A percentile compares a stretch with the other conserved stretches of the same genome.
Conservation (phyloP, 2,888 invertebrate genomes). For the Resseliella maxima region DNA sequence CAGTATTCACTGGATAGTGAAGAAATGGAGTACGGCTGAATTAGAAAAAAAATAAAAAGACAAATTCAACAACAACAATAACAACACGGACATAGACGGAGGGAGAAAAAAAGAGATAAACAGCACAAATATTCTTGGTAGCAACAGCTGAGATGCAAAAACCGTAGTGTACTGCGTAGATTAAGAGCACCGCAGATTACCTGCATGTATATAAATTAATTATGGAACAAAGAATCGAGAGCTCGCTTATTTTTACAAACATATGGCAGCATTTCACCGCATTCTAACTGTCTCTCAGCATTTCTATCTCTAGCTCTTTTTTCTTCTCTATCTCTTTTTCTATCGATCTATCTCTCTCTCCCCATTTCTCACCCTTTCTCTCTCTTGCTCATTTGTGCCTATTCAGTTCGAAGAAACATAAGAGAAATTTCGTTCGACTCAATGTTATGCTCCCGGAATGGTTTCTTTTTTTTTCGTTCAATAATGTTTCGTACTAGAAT, state of each 20-base stretch:
- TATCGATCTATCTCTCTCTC: too few species aligned
- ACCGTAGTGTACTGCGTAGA: neutral
- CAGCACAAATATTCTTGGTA: neutral
- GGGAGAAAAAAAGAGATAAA: neutral
- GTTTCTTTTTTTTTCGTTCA: too few species aligned
- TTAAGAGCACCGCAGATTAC: neutral
- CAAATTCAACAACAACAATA: neutral
- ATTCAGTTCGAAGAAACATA: too few species aligned
- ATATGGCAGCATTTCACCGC: neutral
- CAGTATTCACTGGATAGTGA: neutral
- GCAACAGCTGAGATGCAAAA: neutral
- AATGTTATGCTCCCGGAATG: too few species aligned
- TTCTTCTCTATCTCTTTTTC: too few species aligned
- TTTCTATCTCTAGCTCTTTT: too few species aligned
- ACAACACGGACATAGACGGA: neutral
- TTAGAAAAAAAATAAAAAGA: too few species aligned
- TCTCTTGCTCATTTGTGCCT: too few species aligned
- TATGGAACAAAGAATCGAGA: neutral
- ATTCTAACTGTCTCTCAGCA: neutral
- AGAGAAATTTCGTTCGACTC: too few species aligned
- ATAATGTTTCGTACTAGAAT: too few species aligned
- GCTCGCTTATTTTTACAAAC: neutral
- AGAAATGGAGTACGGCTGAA: neutral
- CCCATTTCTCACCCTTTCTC: too few species aligned
- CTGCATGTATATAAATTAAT: slow-evolving; percentile 22